Conservation (phyloP, 2,888 invertebrate genomes). For the Euspilapteryx auroguttella region DNA sequence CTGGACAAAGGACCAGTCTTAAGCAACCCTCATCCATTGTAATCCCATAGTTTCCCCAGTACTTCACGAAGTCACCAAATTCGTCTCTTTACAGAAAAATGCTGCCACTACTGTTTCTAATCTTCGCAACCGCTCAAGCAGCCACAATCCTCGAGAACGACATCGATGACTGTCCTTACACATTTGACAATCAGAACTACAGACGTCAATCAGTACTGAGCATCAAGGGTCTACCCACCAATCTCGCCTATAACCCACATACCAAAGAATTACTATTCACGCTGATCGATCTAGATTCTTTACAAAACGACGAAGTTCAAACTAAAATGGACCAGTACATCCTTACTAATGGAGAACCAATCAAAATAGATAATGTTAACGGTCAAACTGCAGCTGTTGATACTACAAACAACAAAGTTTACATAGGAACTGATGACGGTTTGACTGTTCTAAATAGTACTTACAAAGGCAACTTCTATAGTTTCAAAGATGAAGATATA, state of each 20-base stretch:
- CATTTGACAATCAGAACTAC: constrained; percentile 21
- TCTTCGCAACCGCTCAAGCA: constrained; percentile 18
- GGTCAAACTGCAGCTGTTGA: constrained; percentile 45
- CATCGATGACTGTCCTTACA: constrained; percentile 17
- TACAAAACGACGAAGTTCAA: constrained; percentile 39
- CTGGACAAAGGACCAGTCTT: no score
- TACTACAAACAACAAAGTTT: constrained; percentile 23
- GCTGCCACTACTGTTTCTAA: constrained; percentile 23
- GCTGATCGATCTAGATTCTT: constrained; percentile 34
- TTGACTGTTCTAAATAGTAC: constrained; percentile 26
- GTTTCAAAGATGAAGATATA: constrained; percentile 40
- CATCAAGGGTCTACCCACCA: constrained; percentile 44
- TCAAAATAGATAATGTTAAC: constrained; percentile 31
- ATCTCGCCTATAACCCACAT: constrained; percentile 26
- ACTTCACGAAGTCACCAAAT: no score
- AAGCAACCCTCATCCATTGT: no score
- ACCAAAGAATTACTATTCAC: constrained; percentile 37
- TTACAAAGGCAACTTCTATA: constrained; percentile 25
- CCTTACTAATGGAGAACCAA: constrained; percentile 24
- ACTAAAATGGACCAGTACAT: constrained; percentile 50
- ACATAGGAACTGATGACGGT: constrained; percentile 38
- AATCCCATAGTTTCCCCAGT: no score
- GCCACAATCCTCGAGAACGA: constrained; percentile 10
- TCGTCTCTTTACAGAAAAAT: no score
- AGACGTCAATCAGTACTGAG: constrained; percentile 26